Evolutionary conservation across 64 coral and sea anemone species (phyloP).

Genomic region (Cladopsammia gracilis): DNA sequence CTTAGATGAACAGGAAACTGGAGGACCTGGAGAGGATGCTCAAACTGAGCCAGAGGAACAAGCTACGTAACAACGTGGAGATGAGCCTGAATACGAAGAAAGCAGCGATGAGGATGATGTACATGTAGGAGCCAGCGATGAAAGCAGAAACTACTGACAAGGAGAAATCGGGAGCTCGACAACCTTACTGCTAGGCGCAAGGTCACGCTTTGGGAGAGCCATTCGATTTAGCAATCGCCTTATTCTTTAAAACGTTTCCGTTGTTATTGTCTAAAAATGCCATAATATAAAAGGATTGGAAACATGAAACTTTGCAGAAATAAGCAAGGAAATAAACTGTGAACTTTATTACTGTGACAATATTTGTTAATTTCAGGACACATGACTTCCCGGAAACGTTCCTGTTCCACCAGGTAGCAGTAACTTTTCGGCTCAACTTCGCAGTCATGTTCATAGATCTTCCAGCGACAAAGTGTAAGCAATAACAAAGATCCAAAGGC

Average conservation of each 20-base stretch:
- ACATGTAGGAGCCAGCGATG: slow-evolving; percentile 12
- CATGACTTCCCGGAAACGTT: slow-evolving; percentile 8
- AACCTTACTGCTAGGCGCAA: slow-evolving; percentile 17
- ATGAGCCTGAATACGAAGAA: neutral
- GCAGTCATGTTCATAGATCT: slow-evolving; percentile 35
- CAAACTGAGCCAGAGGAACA: neutral
- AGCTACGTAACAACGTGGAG: neutral
- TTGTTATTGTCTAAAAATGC: slow-evolving; percentile 25
- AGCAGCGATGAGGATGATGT: slow-evolving; percentile 49
- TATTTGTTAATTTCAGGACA: slow-evolving; percentile 42
- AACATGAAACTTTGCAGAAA: slow-evolving; percentile 21
- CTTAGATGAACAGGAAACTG: neutral
- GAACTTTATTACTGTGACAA: no score
- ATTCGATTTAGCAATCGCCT: slow-evolving; percentile 38
- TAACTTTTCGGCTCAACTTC: slow-evolving; percentile 1
- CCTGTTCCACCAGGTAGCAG: neutral
- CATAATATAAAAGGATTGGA: slow-evolving; percentile 35
- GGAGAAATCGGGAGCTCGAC: slow-evolving; percentile 12
- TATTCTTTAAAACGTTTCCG: neutral
- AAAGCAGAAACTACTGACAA: neutral
- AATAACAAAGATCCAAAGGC: neutral
- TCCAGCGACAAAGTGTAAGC: neutral
- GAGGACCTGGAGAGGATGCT: neutral
- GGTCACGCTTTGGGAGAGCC: slow-evolving; percentile 5
- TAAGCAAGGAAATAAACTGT: slow-evolving; percentile 28